Base-by-base conservation (phyloP, 2,797 vertebrate species). In the Hippopotamyrus pictus region DNA sequence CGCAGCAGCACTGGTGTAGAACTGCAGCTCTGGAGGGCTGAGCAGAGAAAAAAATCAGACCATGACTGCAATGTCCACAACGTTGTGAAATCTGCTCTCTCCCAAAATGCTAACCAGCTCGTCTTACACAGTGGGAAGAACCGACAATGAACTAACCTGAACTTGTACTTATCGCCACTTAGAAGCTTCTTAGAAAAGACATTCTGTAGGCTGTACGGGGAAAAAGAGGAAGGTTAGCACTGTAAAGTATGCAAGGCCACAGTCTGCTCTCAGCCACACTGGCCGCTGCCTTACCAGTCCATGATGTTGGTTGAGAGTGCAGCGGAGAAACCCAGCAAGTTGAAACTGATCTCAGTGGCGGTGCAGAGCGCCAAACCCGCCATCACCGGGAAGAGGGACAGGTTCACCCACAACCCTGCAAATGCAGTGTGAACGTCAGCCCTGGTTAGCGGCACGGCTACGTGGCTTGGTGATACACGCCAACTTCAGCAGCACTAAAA, bases 121-220 rank as follows among this genome's bases (percentile, higher is more conserved):
- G 0, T 25, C 2, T 69, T 12, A 69, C 33, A 29, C 62, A 65
- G 59, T 5, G 65, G 65, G 62, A 4, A 0, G 65, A 6, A 14
- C 11, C 0, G 19, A 65, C 1, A 12, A 79, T 19, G n/a, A 59
- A 96, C 96, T 96, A 90, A 99, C 98, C 98, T 99, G 95, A 99
- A 98, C 92, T 94, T 97, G 94, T 99, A 99, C 1, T 97, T 98
- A 91, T 99, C 98, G 59, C 98, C 98, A 54, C 98, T 98, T 14
- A 99, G 96, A 0, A 99, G 96, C 57, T 99, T 99, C 92, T 99
- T 99, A 14, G 98, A 99, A 92, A 99, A 98, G 1, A 99, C 98
- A 0, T 99, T 99, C 94, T 99, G 98, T 94, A 99, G 95, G 93
- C 98, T 99, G 90, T 50, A 92, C 29, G 2, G 65, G 65, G 87